Percentiles rank a stretch among this genome's conserved stretches.
Evolutionary conservation across 2,797 vertebrate species (phyloP).

Genomic region (Micrastur ruficollis): DNA sequence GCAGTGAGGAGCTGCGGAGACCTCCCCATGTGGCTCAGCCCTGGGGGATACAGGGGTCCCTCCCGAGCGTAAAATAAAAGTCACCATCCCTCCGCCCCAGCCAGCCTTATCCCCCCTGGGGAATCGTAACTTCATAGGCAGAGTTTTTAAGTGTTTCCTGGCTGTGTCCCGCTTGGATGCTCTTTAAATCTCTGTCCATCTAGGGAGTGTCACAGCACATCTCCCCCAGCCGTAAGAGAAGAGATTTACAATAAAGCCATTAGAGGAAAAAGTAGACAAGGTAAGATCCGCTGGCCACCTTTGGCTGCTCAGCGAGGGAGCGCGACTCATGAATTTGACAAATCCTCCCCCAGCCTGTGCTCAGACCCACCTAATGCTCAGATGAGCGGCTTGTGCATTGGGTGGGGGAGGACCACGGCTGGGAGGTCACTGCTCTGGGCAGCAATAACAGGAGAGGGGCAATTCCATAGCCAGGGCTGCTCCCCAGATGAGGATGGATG

Average conservation of each 20-base stretch:
- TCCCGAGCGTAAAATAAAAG: neutral
- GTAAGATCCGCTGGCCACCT: neutral
- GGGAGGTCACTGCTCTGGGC: rapidly evolving
- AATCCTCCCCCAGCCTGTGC: neutral
- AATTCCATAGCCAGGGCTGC: neutral
- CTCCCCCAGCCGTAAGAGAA: neutral
- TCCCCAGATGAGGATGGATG: neutral
- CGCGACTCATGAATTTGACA: neutral
- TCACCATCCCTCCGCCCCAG: neutral
- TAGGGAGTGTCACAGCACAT: neutral
- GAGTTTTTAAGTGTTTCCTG: neutral
- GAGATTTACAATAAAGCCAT: neutral
- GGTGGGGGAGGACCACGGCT: neutral
- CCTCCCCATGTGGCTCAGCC: neutral
- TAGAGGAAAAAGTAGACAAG: neutral
- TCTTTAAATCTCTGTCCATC: neutral
- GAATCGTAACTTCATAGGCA: neutral
- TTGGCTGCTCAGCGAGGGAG: neutral
- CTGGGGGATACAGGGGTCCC: rapidly evolving
- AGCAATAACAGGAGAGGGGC: neutral
- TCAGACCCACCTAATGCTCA: neutral
- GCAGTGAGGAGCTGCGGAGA: neutral
- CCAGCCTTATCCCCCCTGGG: neutral
- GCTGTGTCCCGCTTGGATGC: neutral
- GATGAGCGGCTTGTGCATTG: rapidly evolving